Percentiles rank a stretch among this genome's conserved stretches.
Evolutionary conservation across 2,888 invertebrate species (phyloP).

Genomic region (Trissolcus brochymenae): DNA sequence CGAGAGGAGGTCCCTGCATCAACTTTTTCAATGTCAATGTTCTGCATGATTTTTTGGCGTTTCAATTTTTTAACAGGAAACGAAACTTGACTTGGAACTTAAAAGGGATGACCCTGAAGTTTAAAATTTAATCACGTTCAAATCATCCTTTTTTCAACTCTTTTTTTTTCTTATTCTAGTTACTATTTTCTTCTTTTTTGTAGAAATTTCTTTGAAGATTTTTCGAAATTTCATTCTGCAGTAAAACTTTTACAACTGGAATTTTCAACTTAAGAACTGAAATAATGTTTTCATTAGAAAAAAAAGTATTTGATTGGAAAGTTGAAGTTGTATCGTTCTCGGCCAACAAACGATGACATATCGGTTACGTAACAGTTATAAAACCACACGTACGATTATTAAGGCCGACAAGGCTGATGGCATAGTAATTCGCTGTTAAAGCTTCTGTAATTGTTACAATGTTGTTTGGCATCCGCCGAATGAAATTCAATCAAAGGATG

Average conservation of each 20-base stretch:
- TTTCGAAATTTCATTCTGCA: background rate
- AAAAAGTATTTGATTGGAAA: background rate
- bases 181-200: background rate
- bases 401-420: constrained; percentile 8
- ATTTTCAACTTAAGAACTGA: background rate
- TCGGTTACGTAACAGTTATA: constrained; percentile 6
- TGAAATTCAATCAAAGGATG: background rate
- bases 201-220: background rate
- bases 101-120: too few species aligned
- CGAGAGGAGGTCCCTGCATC: constrained; percentile 10
- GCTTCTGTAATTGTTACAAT: constrained; percentile 4
- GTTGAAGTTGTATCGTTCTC: background rate
- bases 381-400: constrained; percentile 13
- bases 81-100: too few species aligned
- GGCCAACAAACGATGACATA: background rate
- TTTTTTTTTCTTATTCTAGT: background rate
- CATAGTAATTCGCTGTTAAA: constrained; percentile 7
- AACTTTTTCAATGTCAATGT: constrained; percentile 54
- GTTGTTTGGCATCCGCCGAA: constrained; percentile 4
- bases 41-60: constrained; percentile 15
- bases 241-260: background rate
- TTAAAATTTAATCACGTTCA: too few species aligned
- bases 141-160: background rate
- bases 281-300: background rate
- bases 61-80: background rate